Percentiles rank a stretch among this genome's conserved stretches.
Conservation (phyloP, 30 jellyfish, hydroid and myxozoan species). For the Mastigias papua region DNA sequence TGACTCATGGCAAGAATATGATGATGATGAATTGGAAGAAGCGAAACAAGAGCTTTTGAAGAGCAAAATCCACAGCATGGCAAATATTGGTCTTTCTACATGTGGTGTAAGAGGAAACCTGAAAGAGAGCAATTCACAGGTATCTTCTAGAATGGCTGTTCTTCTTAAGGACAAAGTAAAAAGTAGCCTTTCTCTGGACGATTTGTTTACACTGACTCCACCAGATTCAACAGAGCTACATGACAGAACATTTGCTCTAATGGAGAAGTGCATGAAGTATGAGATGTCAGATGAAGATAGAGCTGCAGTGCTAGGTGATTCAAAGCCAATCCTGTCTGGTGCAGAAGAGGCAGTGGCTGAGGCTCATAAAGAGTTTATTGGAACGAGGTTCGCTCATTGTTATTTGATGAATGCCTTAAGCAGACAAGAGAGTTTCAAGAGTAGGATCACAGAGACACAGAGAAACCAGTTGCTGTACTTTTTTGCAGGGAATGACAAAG, state of each 20-base stretch:
- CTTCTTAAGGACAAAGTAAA: neutral
- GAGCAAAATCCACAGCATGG: neutral
- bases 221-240: neutral
- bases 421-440: neutral
- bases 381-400: neutral
- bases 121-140: neutral
- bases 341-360: neutral
- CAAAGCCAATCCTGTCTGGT: neutral
- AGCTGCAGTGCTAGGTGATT: neutral
- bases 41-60: neutral
- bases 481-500: no score
- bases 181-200: neutral
- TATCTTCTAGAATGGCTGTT: neutral
- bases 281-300: neutral
- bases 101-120: neutral
- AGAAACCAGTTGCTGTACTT: no score
- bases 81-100: neutral
- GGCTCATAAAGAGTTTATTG: neutral
- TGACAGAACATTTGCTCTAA: no score
- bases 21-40: no score
- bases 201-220: neutral
- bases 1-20: no score
- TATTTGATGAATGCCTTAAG: neutral
- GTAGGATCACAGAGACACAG: neutral
- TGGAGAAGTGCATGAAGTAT: neutral